Conservation (phyloP, 2,113 vertebrate genomes). For the Apteryx owenii region DNA sequence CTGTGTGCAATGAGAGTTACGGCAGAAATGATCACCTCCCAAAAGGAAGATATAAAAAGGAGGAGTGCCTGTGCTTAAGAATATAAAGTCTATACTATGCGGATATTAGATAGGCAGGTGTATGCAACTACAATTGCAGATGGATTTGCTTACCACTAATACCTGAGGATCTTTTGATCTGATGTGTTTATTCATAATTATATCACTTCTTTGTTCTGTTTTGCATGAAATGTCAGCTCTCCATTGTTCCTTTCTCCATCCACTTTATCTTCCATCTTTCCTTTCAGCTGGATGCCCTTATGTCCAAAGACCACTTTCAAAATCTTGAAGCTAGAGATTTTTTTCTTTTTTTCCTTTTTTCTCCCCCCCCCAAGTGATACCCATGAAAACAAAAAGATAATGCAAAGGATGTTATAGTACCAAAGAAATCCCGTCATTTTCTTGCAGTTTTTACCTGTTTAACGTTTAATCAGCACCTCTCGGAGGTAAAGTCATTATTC, state of each 20-base stretch:
- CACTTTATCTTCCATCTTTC: background rate
- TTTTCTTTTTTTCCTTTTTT: constrained; percentile 20
- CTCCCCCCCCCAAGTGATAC: constrained; percentile 1
- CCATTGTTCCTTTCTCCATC: background rate
- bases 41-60: fast-evolving
- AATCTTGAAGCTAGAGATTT: constrained; percentile 39
- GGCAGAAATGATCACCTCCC: background rate
- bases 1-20: no score
- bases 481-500: constrained; percentile 42
- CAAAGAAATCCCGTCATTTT: constrained; percentile 59
- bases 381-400: constrained; percentile 63
- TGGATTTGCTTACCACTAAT: background rate
- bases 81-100: background rate
- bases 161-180: background rate
- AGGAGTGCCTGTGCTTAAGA: background rate
- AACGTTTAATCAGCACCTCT: constrained; percentile 57
- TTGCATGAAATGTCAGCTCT: constrained; percentile 23
- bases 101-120: background rate
- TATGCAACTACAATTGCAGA: background rate
- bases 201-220: background rate
- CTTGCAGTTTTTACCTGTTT: constrained; percentile 40
- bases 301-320: constrained; percentile 27
- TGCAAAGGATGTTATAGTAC: constrained; percentile 62
- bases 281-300: background rate
- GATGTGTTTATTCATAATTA: background rate